Evolutionary conservation across 2,888 invertebrate species (phyloP).

Genomic region (Tinea semifulvella): DNA sequence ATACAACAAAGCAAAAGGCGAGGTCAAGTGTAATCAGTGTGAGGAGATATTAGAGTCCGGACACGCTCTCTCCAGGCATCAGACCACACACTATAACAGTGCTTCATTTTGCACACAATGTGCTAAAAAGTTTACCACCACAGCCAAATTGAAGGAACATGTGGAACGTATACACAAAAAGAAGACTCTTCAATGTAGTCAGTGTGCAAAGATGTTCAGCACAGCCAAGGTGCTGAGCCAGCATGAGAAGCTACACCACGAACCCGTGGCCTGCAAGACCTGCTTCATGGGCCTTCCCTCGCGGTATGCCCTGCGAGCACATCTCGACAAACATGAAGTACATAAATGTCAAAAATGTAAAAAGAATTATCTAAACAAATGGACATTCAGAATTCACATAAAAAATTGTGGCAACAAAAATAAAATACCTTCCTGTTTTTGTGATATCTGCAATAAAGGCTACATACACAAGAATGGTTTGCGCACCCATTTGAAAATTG

Average conservation of each 20-base stretch:
- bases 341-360: conserved; percentile 36
- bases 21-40: conserved; percentile 36
- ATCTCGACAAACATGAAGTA: conserved; percentile 38
- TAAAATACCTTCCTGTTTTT: conserved; percentile 31
- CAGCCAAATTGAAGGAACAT: conserved; percentile 13
- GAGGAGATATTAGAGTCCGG: conserved; percentile 30
- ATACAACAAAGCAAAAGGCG: conserved; percentile 25
- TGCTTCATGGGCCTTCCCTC: conserved; percentile 42
- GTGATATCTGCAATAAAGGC: conserved; percentile 38
- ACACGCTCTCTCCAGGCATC: conserved; percentile 30
- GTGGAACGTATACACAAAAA: conserved; percentile 15
- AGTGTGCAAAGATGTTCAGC: conserved; percentile 25
- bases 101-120: conserved; percentile 34
- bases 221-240: conserved; percentile 34
- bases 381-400: conserved; percentile 34
- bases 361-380: conserved; percentile 35
- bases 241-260: conserved; percentile 36
- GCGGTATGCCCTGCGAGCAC: conserved; percentile 32
- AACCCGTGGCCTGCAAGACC: conserved; percentile 35
- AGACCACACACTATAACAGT: conserved; percentile 30
- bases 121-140: conserved; percentile 33
- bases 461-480: conserved; percentile 39
- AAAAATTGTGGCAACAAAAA: conserved; percentile 36
- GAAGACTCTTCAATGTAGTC: conserved; percentile 12
- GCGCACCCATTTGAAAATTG: conserved; percentile 37